Evolutionary conservation across 2,797 vertebrate genomes (phyloP).

Genomic region (Lophotriccus pileatus): DNA sequence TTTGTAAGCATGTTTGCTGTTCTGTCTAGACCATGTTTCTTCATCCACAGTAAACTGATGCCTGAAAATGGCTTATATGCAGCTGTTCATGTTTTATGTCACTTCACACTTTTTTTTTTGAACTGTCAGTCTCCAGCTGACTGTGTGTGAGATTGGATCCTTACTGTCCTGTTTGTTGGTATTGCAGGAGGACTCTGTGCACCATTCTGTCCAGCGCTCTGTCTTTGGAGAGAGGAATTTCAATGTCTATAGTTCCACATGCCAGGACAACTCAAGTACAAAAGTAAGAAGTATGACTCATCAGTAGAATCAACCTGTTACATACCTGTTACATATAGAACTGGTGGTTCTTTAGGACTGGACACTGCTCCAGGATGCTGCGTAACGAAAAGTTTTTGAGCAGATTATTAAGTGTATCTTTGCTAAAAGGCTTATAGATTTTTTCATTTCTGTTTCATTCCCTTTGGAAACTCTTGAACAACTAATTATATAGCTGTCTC

Average conservation of each 20-base stretch:
- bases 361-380: background rate
- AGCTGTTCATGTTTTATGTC: constrained; percentile 68
- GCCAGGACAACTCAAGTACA: constrained; percentile 73
- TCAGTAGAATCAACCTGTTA: background rate
- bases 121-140: constrained; percentile 58
- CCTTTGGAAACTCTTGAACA: background rate
- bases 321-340: background rate
- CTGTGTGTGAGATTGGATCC: constrained; percentile 62
- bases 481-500: background rate
- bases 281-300: constrained; percentile 78
- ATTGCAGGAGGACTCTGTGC: constrained; percentile 81
- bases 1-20: constrained; percentile 54
- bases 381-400: background rate
- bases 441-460: background rate
- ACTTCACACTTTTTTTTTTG: constrained; percentile 44
- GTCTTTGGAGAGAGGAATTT: constrained; percentile 96
- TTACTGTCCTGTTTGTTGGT: constrained; percentile 69
- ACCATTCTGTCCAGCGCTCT: constrained; percentile 82
- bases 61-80: constrained; percentile 40
- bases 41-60: constrained; percentile 47
- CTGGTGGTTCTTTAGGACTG: background rate
- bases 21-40: constrained; percentile 67
- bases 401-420: background rate
- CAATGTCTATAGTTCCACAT: constrained; percentile 82
- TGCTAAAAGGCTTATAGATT: background rate